Conservation (phyloP, 2,888 invertebrate species). For the Drosophila seclusa region DNA sequence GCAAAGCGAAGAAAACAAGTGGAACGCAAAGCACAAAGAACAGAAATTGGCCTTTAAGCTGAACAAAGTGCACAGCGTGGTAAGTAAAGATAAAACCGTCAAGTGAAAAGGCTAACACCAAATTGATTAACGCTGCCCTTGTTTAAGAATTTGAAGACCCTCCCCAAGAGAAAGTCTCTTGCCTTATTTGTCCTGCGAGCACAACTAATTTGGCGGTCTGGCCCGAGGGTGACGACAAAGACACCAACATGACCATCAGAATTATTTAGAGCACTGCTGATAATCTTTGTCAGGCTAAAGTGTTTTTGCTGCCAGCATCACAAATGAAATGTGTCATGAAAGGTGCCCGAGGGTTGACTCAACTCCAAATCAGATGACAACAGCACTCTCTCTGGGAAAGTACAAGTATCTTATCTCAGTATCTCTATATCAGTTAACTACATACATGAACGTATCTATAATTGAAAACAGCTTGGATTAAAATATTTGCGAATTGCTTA, state of each 20-base stretch:
- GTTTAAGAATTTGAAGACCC: conserved; percentile 27
- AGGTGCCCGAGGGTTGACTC: conserved; percentile 29
- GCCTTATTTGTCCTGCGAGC: conserved; percentile 30
- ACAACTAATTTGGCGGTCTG: conserved; percentile 50
- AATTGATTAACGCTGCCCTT: conserved; percentile 64
- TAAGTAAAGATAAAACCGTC: conserved; percentile 38
- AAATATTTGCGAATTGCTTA: background rate
- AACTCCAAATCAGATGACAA: background rate
- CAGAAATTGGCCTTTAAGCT: conserved; percentile 68
- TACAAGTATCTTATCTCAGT: background rate
- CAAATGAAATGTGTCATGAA: conserved; percentile 32
- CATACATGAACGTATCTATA: background rate
- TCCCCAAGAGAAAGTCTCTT: background rate
- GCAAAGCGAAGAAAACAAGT: conserved; percentile 20
- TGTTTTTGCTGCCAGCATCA: conserved; percentile 37
- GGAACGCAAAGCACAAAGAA: conserved; percentile 26
- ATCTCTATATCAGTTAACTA: background rate
- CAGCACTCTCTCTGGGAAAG: background rate
- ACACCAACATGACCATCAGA: conserved; percentile 48
- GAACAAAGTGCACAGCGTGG: conserved; percentile 38
- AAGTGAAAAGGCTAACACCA: conserved; percentile 61
- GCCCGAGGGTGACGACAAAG: conserved; percentile 23
- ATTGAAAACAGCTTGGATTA: background rate
- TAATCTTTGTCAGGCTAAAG: conserved; percentile 62
- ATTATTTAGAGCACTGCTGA: conserved; percentile 65